Evolutionary conservation across 2,797 vertebrate species (phyloP), one percentile per base, ranked within the genome.

Genomic region (Pterois miles): DNA sequence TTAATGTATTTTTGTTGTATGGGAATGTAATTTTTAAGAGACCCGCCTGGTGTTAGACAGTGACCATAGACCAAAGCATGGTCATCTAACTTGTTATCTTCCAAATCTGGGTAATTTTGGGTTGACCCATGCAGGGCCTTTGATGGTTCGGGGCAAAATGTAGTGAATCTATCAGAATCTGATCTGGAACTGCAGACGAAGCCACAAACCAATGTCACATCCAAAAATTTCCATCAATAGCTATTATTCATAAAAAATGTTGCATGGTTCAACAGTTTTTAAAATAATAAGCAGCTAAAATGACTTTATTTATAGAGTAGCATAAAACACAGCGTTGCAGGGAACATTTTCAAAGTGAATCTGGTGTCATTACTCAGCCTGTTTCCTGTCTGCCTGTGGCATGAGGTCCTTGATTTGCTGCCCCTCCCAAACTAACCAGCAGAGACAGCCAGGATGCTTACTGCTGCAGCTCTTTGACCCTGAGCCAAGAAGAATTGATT

Each of bases 401-500:
- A 70, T 27, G 66, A 71, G 60, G 63, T 40, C 33, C 53, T 46
- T 79, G 59, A 87, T 84, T 83, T 76, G 78, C 84, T 83, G 80
- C 76, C 78, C 79, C 66, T 80, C 86, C 82, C 83, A 76, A 83
- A 66, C 63, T 57, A 79, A 84, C 70, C 58, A 65, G 62, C 22
- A 20, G 69, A 85, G 77, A 88, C 76, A 78, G 77, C 22, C 1
- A 50, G 81, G 78, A 80, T 58, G 74, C 73, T 86, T 73, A 25
- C 64, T 76, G 74, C 81, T 76, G 72, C 78, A 86, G 79, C 65
- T 86, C 66, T 86, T 71, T 89, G 85, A 88, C 80, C 71, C 70
- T 33, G 63, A 78, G 84, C 88, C 83, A 90, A 86, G 69, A 80
- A 71, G 78, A 83, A 93, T 88, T 82, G 88, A 91, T 91, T 92